Base-by-base conservation (phyloP, 1,140 invertebrate genomes). In the Ptiloglossa arizonensis region DNA sequence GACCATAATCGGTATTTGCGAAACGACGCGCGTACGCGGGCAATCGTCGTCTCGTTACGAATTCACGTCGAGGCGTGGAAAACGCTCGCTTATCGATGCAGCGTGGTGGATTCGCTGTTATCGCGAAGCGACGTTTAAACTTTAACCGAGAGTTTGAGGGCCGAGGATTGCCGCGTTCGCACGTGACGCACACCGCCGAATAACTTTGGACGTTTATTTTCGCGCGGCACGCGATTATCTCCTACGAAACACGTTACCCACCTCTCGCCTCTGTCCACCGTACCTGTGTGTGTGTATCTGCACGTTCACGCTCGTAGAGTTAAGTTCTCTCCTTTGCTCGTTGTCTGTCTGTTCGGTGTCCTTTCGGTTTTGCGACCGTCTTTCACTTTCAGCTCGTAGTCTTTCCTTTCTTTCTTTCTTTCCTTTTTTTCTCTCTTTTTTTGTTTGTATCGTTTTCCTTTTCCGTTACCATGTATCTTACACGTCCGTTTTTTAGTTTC, bases 141-240 rank as follows among this genome's bases (percentile, higher is more conserved):
- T 68, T 59, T 48, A 38, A 44, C 22, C 17, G 29, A 0, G 22
- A 48, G 52, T 75, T 68, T 59, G 62, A 56, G 38, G 72, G 52
- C 38, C 50, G 35, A 24, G 1, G 62, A 68, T 57, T 38, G 41
- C 29, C 29, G 54, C 54, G 64, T 69, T 75, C 46, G 73, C 73
- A 38, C 63, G 38, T 44, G 62, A 67, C 63, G 63, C 72, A 66
- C 50, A 27, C 11, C 29, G 44, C 6, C 48, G 48, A 22, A 15
- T 15, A 62, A 72, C 22, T 50, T 27, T 54, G 13, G 27, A 5
- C 54, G 54, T 67, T 68, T 68, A 68, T 68, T 59, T 38, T 35
- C 41, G 52, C 29, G 9, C 11, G 41, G 11, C 52, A 68, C 63
- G 63, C 73, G 52, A 75, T 35, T 59, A 59, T 38, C 32, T 24